These are phyloP conservation scores for Euglossa dilemma DNA, from an alignment of 1,140 invertebrate genomes.

Conservation along the genomic window DNA sequence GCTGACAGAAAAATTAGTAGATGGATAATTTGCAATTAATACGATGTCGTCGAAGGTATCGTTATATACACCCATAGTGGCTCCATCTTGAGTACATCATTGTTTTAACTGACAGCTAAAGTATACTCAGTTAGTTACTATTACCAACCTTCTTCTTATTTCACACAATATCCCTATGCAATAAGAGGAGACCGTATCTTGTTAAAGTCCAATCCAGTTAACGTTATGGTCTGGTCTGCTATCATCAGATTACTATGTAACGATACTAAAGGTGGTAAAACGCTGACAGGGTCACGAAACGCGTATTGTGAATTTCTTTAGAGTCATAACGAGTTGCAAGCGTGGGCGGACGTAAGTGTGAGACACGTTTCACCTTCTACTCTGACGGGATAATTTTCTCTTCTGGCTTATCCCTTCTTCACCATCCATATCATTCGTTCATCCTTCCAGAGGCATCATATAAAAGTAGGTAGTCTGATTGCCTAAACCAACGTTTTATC, in stretches of 20 bases:
- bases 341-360: conserved; percentile 77
- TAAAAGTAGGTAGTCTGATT: conserved; percentile 36
- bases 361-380: conserved; percentile 65
- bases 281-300: conserved; percentile 74
- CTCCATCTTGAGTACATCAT: background rate
- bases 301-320: conserved; percentile 64
- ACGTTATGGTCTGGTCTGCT: conserved; percentile 73
- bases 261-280: conserved; percentile 77
- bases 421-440: conserved; percentile 66
- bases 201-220: conserved; percentile 65
- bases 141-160: background rate
- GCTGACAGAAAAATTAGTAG: background rate
- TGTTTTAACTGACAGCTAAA: background rate
- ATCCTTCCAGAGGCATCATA: conserved; percentile 20
- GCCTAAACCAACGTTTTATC: background rate
- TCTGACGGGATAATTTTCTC: conserved; percentile 79
- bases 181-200: conserved; percentile 35
- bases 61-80: background rate
- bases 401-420: conserved; percentile 61
- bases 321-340: conserved; percentile 75
- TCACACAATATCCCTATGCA: conserved; percentile 15
- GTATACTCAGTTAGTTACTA: too few relatives aligned
- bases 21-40: background rate
- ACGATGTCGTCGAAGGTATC: background rate
- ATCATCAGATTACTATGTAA: conserved; percentile 78